A percentile compares a stretch with the other conserved stretches of the same genome.
Conservation (phyloP, 2,113 vertebrate genomes). For the Petrocephalus zakoni region DNA sequence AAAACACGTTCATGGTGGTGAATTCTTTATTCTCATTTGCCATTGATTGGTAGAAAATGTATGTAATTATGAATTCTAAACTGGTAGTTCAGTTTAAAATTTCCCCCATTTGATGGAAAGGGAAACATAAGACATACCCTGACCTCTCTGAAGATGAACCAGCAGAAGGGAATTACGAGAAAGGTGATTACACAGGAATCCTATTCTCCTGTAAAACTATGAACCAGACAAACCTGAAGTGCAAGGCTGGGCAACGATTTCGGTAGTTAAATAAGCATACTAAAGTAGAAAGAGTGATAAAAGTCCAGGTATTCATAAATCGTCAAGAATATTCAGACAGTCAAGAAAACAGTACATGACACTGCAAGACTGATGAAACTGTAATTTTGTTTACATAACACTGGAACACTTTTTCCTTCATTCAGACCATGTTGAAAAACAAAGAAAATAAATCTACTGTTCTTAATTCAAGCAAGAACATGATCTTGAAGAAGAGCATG, state of each 20-base stretch:
- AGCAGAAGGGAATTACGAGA: not conserved
- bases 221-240: not conserved
- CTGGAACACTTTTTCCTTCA: not conserved
- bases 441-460: constrained; percentile 23
- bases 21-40: not conserved
- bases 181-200: not conserved
- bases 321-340: too few species aligned
- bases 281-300: not conserved
- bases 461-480: not conserved
- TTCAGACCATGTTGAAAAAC: not conserved
- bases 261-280: not conserved
- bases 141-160: not conserved
- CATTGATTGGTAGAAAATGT: not conserved
- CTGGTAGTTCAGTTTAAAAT: not conserved
- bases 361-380: not conserved
- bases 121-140: not conserved
- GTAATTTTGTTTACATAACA: constrained; percentile 13
- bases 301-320: not conserved
- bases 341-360: not conserved
- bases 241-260: not conserved
- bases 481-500: not conserved
- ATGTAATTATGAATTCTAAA: not conserved
- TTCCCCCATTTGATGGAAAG: not conserved
- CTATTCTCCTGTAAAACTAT: not conserved
- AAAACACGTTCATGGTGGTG: not conserved